Conservation (phyloP, 1,140 invertebrate genomes). For the Bombus turneri region DNA sequence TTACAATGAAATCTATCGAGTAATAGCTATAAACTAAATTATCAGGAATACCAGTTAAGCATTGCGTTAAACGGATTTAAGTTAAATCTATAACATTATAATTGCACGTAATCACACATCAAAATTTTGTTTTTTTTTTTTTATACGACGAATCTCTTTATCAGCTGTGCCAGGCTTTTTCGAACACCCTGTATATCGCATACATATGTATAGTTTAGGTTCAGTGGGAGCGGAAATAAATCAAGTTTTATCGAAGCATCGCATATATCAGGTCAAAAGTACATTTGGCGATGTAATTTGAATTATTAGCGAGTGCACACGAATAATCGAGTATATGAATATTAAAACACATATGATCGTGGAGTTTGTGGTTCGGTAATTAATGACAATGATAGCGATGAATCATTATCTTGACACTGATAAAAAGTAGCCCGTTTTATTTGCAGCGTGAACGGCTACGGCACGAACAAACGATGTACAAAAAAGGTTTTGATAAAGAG, state of each 20-base stretch:
- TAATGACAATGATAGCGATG: slow-evolving; percentile 18
- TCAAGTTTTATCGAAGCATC: slow-evolving; percentile 25
- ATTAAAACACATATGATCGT: slow-evolving; percentile 33
- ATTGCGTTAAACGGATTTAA: too few species aligned
- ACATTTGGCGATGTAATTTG: slow-evolving; percentile 26
- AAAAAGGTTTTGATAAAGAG: background rate
- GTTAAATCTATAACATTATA: too few species aligned
- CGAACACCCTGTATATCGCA: background rate
- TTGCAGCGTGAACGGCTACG: background rate
- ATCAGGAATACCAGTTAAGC: background rate
- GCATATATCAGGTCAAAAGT: slow-evolving; percentile 9
- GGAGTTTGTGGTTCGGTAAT: slow-evolving; percentile 7
- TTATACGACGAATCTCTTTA: background rate
- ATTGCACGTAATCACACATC: too few species aligned
- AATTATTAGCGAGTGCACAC: slow-evolving; percentile 23
- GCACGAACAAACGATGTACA: background rate
- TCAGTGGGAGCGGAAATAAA: slow-evolving; percentile 1
- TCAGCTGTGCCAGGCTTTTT: background rate
- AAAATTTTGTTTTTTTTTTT: too few species aligned
- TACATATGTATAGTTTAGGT: too few species aligned
- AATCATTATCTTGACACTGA: slow-evolving; percentile 15
- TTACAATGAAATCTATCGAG: too few species aligned
- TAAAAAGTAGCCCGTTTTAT: slow-evolving; percentile 8
- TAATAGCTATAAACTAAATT: background rate
- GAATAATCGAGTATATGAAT: slow-evolving; percentile 23